Conservation (phyloP, 2,113 vertebrate genomes). For the Platichthys stellatus region DNA sequence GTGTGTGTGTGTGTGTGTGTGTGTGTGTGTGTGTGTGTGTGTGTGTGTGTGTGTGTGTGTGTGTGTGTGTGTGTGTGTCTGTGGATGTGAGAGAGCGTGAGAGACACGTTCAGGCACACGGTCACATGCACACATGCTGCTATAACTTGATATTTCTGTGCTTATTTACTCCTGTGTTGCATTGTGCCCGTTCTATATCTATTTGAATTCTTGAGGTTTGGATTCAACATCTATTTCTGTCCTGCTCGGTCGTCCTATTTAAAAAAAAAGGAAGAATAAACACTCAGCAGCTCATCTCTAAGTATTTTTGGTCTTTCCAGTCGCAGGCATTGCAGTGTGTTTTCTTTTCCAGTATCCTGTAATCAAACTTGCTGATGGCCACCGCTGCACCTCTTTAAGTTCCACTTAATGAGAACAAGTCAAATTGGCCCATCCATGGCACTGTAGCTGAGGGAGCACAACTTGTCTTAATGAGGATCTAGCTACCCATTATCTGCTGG, state of each 20-base stretch:
- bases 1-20: background rate
- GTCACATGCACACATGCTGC: background rate
- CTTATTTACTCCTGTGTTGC: conserved; percentile 14
- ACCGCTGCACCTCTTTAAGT: conserved; percentile 68
- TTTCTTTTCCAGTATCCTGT: conserved; percentile 60
- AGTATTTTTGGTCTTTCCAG: conserved; percentile 22
- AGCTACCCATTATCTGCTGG: conserved; percentile 73
- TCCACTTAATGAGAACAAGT: conserved; percentile 77
- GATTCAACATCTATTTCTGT: conserved; percentile 48
- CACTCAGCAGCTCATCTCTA: conserved; percentile 31
- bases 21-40: too few species aligned
- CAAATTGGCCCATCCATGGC: conserved; percentile 71
- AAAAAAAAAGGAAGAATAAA: background rate
- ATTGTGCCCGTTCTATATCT: conserved; percentile 19
- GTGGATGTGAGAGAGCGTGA: too few species aligned
- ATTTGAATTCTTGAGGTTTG: conserved; percentile 34
- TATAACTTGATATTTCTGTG: background rate
- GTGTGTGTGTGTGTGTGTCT: too few species aligned
- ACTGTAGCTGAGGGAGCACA: conserved; percentile 64
- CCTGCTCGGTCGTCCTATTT: conserved; percentile 34
- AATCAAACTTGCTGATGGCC: conserved; percentile 73
- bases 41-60: background rate
- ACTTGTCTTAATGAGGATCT: conserved; percentile 80
- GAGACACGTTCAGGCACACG: background rate
- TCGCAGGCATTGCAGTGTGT: conserved; percentile 12